These are phyloP conservation scores for Aphelocoma californica DNA, from an alignment of 2,797 vertebrate species.

Conservation along the genomic window DNA sequence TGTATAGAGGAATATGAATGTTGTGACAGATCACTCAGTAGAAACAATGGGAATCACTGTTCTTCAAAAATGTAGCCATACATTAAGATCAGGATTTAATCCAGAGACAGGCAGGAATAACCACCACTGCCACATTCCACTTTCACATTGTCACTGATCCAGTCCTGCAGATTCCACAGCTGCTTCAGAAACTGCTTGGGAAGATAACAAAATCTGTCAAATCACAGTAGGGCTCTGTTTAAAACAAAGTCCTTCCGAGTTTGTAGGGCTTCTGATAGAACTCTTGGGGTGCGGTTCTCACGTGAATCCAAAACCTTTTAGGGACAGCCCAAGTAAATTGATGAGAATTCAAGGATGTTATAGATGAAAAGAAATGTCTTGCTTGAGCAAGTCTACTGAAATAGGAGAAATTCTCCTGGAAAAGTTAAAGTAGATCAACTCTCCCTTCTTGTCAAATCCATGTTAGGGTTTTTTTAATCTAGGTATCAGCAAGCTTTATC, in stretches of 20 bases:
- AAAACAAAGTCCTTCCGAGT: not conserved
- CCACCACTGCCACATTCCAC: slow-evolving; percentile 22
- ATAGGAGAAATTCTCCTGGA: not conserved
- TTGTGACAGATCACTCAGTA: not conserved
- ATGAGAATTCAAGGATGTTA: not conserved
- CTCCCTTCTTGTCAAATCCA: not conserved
- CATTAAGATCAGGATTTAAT: not conserved
- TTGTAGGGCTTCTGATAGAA: not conserved
- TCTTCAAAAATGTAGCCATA: not conserved
- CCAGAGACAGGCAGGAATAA: slow-evolving; percentile 15
- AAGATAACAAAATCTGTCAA: not conserved
- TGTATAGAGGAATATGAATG: not conserved
- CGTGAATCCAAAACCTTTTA: not conserved
- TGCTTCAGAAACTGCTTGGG: not conserved
- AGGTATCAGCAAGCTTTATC: not conserved
- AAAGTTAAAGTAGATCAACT: not conserved
- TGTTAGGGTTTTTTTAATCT: not conserved
- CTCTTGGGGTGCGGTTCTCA: not conserved
- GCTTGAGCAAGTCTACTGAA: not conserved
- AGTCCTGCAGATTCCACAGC: slow-evolving; percentile 16
- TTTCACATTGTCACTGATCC: not conserved
- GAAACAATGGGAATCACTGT: not conserved
- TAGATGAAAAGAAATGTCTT: not conserved
- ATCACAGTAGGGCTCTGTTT: not conserved
- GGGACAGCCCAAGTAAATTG: not conserved